Base-by-base conservation (phyloP, 2,888 invertebrate species). In the Actias luna region DNA sequence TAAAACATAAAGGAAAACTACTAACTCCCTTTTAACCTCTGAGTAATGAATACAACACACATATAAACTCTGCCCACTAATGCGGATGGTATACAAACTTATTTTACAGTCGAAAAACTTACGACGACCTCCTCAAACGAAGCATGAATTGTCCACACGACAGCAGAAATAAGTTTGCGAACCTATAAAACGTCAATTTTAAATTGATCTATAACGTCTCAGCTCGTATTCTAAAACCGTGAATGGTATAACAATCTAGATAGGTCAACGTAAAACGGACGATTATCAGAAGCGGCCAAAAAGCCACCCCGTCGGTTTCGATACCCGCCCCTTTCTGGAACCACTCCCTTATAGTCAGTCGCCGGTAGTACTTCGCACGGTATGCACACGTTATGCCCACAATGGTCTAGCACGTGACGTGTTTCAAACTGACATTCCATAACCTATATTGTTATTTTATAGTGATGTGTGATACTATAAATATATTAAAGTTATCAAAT, bases 301-400 rank as follows among this genome's bases (percentile, higher is more conserved):
- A 89, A 85, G 85, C 88, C 84, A 85, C 87, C 88, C 88, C 79
- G 74, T 69, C 64, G 70, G 69, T 73, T 72, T 67, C 62, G 67
- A 75, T 75, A 75, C 79, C 83, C 89, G 89, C 90, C 91, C 89
- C 87, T 85, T 87, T 79, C 69, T 70, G 64, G 80, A 84, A 85
- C 89, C 87, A 86, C 88, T 84, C 89, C 90, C 87, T 84, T 74
- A 63, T 46, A 78, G 63, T 76, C 85, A 92, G 91, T 92, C 76
- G 78, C 72, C 70, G 72, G 72, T 74, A 64, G 69, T 73, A 76
- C 78, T 65, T 68, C 70, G 71, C 29, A 66, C 66, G 66, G 64
- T 60, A 61, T 73, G 75, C 76, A 84, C 79, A 87, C 71, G 66
- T 52, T n/a, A 14, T 55, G 7, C 39, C 10, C 55, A 18, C 4